These are phyloP conservation scores for Phalloptychus januarius DNA, from an alignment of 2,797 vertebrate species.

Conservation along the genomic window DNA sequence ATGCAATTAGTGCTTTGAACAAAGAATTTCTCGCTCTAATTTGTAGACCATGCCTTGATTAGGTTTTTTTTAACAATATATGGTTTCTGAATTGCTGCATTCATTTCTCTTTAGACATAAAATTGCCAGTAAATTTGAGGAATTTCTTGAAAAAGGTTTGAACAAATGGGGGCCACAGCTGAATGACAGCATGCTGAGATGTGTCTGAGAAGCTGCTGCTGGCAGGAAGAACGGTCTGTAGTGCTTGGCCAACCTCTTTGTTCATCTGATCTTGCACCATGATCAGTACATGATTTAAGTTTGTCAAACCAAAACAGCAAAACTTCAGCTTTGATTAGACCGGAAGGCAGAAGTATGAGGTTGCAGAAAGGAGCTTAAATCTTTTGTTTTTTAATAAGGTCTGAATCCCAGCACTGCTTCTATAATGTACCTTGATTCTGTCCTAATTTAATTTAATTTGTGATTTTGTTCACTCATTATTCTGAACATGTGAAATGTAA, in stretches of 20 bases:
- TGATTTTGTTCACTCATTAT: not conserved
- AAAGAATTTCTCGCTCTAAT: not conserved
- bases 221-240: not conserved
- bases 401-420: not conserved
- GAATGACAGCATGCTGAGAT: not conserved
- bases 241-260: not conserved
- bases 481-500: not conserved
- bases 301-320: not conserved
- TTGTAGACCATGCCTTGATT: not conserved
- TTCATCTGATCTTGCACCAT: conserved; percentile 2
- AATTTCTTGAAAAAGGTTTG: not conserved
- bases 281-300: not conserved
- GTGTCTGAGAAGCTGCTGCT: not conserved
- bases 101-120: not conserved
- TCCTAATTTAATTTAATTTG: not conserved
- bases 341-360: not conserved
- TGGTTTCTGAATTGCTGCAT: not conserved
- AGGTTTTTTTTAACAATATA: not conserved
- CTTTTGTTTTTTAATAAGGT: not conserved
- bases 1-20: not conserved
- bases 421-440: not conserved
- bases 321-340: not conserved
- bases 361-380: not conserved
- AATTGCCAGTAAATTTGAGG: not conserved
- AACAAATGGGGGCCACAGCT: not conserved